phyloP scores from a whole-genome alignment of 2,888 invertebrate genomes.

The Mythimna ferrago region DNA sequence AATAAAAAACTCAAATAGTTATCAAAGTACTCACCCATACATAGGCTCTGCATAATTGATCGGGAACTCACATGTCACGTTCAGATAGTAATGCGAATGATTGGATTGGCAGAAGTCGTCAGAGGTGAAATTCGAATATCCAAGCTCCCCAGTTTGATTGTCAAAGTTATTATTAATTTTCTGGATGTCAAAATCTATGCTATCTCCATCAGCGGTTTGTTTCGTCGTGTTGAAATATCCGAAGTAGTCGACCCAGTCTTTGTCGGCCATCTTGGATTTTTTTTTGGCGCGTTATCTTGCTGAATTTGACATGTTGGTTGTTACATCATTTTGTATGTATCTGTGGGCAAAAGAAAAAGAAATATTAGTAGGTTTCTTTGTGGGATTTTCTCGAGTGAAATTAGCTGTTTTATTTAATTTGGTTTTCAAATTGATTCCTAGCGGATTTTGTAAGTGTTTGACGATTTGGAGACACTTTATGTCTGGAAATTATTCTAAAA shows the following conservation, averaged over 20 bases:
- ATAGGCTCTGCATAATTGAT: slow-evolving; percentile 93
- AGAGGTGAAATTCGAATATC: slow-evolving; percentile 81
- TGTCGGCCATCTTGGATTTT: slow-evolving; percentile 80
- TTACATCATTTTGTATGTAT: slow-evolving; percentile 35
- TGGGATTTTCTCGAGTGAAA: no score
- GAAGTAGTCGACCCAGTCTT: slow-evolving; percentile 80
- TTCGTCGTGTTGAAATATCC: slow-evolving; percentile 71
- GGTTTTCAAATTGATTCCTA: no score
- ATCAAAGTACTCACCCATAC: slow-evolving; percentile 89
- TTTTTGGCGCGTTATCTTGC: slow-evolving; percentile 27
- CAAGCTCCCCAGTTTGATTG: slow-evolving; percentile 71
- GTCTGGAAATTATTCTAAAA: no score
- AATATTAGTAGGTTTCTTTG: not conserved
- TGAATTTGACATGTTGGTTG: slow-evolving; percentile 46
- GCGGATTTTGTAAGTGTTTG: no score
- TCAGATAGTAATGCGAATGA: slow-evolving; percentile 88
- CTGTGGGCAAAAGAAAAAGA: slow-evolving; percentile 55
- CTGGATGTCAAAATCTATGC: slow-evolving; percentile 62
- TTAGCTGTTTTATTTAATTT: no score
- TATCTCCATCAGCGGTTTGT: slow-evolving; percentile 49
- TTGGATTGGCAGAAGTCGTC: slow-evolving; percentile 86
- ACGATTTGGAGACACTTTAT: no score
- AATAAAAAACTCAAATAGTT: not conserved
- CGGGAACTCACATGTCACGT: slow-evolving; percentile 92
- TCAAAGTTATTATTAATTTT: slow-evolving; percentile 71